Evolutionary conservation across 2,888 invertebrate species (phyloP).

Genomic region (Ligdia adustata): DNA sequence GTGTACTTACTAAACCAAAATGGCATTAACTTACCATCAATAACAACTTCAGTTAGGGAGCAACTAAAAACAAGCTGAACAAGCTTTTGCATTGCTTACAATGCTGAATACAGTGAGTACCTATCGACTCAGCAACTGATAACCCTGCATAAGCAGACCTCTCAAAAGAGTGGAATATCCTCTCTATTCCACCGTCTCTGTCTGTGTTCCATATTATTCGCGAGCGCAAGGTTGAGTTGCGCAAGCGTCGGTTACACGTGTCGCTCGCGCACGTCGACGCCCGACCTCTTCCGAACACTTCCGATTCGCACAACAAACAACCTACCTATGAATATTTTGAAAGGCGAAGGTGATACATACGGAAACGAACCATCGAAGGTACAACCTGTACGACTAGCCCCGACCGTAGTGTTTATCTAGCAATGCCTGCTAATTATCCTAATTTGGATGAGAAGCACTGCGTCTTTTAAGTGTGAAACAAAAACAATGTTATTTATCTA

Average conservation of each 20-base stretch:
- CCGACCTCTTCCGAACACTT: constrained; percentile 78
- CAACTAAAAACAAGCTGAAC: too few relatives aligned
- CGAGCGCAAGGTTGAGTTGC: constrained; percentile 77
- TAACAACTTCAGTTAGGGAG: too few relatives aligned
- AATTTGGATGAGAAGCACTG: constrained; percentile 11
- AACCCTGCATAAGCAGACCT: too few relatives aligned
- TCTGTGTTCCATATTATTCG: constrained; percentile 65
- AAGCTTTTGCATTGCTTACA: too few relatives aligned
- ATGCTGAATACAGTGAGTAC: too few relatives aligned
- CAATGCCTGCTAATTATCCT: constrained; percentile 35
- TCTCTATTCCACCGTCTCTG: constrained; percentile 40
- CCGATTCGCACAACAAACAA: constrained; percentile 78
- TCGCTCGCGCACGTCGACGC: constrained; percentile 62
- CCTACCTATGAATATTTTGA: constrained; percentile 57
- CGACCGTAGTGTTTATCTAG: constrained; percentile 19
- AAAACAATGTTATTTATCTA: too few relatives aligned
- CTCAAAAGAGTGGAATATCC: constrained; percentile 37
- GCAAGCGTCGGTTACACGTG: constrained; percentile 72
- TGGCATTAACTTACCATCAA: too few relatives aligned
- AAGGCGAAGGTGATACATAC: constrained; percentile 65
- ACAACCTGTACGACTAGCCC: constrained; percentile 8
- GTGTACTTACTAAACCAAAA: too few relatives aligned
- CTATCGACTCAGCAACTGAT: too few relatives aligned
- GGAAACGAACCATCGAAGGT: constrained; percentile 52
- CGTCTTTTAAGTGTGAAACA: background rate